phyloP scores from a whole-genome alignment of 2,888 invertebrate species.

The Artemia sp. region DNA sequence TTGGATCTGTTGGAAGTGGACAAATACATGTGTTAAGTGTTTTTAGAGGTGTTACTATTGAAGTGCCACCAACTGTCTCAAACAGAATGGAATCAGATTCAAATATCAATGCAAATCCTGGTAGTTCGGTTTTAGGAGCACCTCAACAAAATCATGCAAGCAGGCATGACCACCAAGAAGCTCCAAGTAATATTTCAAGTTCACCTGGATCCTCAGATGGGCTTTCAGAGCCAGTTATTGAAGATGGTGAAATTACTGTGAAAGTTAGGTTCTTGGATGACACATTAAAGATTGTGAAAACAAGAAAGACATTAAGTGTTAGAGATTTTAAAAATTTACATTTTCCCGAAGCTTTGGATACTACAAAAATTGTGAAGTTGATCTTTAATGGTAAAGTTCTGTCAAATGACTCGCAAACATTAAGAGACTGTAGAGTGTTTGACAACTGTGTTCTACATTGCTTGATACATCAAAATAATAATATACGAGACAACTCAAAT shows the following conservation, averaged over 20 bases:
- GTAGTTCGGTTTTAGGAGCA: background rate
- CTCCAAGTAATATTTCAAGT: background rate
- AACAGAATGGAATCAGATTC: background rate
- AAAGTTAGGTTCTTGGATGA: slow-evolving; percentile 12
- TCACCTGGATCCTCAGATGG: background rate
- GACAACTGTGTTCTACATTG: slow-evolving; percentile 5
- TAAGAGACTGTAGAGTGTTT: background rate
- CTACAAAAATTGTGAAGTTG: background rate
- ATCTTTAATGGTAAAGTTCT: background rate
- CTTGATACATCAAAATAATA: background rate
- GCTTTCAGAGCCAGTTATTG: background rate
- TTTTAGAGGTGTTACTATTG: background rate
- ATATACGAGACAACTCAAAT: background rate
- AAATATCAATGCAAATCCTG: background rate
- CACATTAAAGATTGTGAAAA: background rate
- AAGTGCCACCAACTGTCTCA: background rate
- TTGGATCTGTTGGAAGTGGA: slow-evolving; percentile 1
- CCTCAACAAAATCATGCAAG: background rate
- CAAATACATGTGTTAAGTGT: background rate
- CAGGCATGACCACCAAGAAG: background rate
- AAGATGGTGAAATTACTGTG: background rate
- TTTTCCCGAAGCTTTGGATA: slow-evolving; percentile 8
- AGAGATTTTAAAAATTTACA: background rate
- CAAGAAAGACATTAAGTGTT: background rate
- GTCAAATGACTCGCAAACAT: background rate